Evolutionary conservation across 2,797 vertebrate species (phyloP).

Genomic region (Mareca strepera): DNA sequence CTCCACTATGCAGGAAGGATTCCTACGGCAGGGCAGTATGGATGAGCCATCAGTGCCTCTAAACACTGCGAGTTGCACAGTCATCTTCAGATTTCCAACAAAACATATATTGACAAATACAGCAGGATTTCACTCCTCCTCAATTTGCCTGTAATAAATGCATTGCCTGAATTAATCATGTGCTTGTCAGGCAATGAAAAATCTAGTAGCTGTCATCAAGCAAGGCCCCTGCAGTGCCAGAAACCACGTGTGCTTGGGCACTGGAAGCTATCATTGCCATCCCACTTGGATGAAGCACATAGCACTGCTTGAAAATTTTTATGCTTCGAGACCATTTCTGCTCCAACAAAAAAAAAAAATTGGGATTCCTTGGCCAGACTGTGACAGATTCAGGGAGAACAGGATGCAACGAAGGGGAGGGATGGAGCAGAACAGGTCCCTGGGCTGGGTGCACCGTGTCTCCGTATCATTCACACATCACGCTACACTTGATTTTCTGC

Average conservation of each 20-base stretch:
- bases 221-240: neutral
- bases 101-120: slow-evolving; percentile 14
- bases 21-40: neutral
- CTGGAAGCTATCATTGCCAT: neutral
- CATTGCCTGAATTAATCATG: slow-evolving; percentile 21
- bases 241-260: neutral
- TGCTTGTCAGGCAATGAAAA: slow-evolving; percentile 24
- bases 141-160: slow-evolving; percentile 24
- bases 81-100: slow-evolving; percentile 15
- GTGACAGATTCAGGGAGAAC: neutral
- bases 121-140: slow-evolving; percentile 14
- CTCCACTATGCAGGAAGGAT: neutral
- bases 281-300: neutral
- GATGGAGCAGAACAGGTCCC: neutral
- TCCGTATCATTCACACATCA: neutral
- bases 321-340: neutral
- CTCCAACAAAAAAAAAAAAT: neutral
- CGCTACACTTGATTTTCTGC: neutral
- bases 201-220: neutral
- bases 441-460: neutral
- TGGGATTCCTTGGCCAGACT: neutral
- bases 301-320: neutral
- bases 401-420: rapidly evolving
- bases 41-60: neutral
- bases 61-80: neutral